phyloP scores from a whole-genome alignment of 2,113 vertebrate genomes.

The Coregonus clupeaformis region DNA sequence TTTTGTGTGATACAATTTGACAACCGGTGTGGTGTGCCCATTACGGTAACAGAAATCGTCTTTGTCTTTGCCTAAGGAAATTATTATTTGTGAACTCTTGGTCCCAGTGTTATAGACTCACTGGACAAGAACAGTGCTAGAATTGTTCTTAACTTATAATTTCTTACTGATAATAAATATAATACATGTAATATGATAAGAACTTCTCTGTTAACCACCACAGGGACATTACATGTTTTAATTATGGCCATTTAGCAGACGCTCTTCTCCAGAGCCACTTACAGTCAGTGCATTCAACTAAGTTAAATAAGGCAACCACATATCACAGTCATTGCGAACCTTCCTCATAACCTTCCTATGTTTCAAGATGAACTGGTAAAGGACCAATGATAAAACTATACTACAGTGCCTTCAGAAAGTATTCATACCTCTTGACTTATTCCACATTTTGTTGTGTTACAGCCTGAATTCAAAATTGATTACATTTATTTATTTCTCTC shows the following conservation, averaged over 20 bases:
- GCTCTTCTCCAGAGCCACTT: not conserved
- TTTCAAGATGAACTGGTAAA: not conserved
- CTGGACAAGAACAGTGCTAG: conserved; percentile 8
- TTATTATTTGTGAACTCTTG: conserved; percentile 14
- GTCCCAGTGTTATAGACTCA: conserved; percentile 14
- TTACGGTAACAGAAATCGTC: not conserved
- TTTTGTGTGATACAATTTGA: conserved; percentile 6
- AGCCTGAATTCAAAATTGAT: too few relatives aligned
- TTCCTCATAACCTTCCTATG: not conserved
- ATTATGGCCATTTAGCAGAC: too few relatives aligned
- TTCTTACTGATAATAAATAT: too few relatives aligned
- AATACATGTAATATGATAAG: too few relatives aligned
- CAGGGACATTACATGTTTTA: too few relatives aligned
- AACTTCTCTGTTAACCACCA: too few relatives aligned
- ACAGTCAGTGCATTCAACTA: not conserved
- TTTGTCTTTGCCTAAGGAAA: not conserved
- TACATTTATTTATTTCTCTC: too few relatives aligned
- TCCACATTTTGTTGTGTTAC: too few relatives aligned
- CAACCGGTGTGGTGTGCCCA: conserved; percentile 9
- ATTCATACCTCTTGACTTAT: too few relatives aligned
- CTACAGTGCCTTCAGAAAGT: too few relatives aligned
- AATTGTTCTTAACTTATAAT: conserved; percentile 13
- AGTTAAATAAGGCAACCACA: too few relatives aligned
- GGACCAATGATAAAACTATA: not conserved
- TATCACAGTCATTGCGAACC: too few relatives aligned